Evolutionary conservation across 2,797 vertebrate species (phyloP).

Genomic region (Pempheris klunzingeri): DNA sequence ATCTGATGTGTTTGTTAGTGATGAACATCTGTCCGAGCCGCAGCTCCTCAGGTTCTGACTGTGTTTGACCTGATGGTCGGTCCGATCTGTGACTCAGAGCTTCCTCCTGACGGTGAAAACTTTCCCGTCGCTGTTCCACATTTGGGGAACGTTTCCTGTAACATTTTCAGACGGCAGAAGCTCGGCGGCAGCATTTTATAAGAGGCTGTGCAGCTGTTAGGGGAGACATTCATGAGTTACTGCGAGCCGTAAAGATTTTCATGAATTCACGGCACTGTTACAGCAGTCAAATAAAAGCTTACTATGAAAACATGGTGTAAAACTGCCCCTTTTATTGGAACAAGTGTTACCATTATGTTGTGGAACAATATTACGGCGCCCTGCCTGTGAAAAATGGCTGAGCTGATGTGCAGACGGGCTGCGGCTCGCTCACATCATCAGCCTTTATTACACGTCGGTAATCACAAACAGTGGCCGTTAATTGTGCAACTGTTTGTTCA

Average conservation of each 20-base stretch:
- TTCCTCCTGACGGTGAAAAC: not conserved
- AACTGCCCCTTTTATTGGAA: constrained; percentile 76
- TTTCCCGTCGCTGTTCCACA: constrained; percentile 13
- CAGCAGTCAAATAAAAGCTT: constrained; percentile 76
- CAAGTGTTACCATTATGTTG: constrained; percentile 72
- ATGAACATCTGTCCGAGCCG: too few species aligned
- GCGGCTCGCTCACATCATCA: constrained; percentile 23
- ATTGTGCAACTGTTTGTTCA: constrained; percentile 60
- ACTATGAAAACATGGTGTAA: constrained; percentile 79
- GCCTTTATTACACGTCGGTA: constrained; percentile 49
- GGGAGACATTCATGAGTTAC: constrained; percentile 50
- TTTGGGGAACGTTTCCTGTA: constrained; percentile 49
- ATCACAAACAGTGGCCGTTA: constrained; percentile 52
- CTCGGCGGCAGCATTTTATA: constrained; percentile 49
- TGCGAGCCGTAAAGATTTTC: constrained; percentile 65
- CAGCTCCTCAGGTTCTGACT: too few species aligned
- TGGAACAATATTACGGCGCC: constrained; percentile 30
- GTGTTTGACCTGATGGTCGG: too few species aligned
- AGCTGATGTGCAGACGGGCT: constrained; percentile 56
- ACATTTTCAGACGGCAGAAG: constrained; percentile 67
- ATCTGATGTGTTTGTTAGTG: too few species aligned
- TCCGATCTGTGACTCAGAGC: too few species aligned
- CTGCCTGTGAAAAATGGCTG: constrained; percentile 49
- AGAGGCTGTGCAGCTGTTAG: constrained; percentile 68
- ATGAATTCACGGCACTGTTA: constrained; percentile 74